Conservation (phyloP, 2,797 vertebrate genomes). For the Vultur gryphus region DNA sequence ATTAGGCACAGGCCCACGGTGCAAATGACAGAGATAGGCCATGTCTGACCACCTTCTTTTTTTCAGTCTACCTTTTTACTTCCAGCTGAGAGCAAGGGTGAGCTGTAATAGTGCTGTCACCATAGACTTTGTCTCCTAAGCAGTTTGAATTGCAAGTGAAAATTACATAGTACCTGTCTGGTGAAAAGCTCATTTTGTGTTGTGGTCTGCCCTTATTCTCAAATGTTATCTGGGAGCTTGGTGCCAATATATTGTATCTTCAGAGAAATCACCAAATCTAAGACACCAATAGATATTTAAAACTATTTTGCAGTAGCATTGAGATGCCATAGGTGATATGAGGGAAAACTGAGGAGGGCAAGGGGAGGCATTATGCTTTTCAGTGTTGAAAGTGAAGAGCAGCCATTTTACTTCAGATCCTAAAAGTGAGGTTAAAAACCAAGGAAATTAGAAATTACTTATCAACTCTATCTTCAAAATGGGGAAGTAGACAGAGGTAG, state of each 20-base stretch:
- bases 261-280: background rate
- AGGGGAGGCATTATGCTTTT: background rate
- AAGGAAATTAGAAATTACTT: background rate
- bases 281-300: background rate
- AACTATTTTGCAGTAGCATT: background rate
- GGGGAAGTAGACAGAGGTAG: background rate
- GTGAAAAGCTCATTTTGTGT: background rate
- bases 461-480: background rate
- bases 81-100: background rate
- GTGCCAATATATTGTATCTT: background rate
- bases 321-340: fast-evolving
- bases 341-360: background rate
- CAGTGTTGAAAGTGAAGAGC: background rate
- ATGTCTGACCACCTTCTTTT: background rate
- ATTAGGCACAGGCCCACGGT: background rate
- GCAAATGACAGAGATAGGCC: background rate
- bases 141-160: background rate
- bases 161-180: background rate
- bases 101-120: background rate
- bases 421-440: background rate
- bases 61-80: background rate
- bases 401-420: background rate
- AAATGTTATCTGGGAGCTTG: background rate
- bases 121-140: background rate
- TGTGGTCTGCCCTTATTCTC: background rate